Base-by-base conservation (phyloP, 1,140 invertebrate genomes). In the Radopholus similis region DNA sequence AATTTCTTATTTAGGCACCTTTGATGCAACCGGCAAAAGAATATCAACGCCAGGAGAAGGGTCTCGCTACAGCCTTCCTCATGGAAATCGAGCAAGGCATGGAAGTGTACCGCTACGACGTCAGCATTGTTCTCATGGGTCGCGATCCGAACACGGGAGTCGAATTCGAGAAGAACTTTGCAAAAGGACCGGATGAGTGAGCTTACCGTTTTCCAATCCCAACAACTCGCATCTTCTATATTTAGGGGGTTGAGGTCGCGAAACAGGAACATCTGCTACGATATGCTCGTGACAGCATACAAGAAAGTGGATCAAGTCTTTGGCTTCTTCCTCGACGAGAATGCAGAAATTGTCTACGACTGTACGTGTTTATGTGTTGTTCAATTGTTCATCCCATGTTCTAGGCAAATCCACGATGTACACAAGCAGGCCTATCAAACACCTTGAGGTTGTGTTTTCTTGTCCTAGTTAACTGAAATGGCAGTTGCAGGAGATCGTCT, bases 81-180 rank as follows among this genome's bases (percentile, higher is more conserved):
- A 37, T 70, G 15, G 32, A 44, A 18, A 58, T 70, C 4, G 58
- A 70, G 54, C 26, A 15, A n/a, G 68, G 69, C 1, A 32, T 26
- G 21, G 62, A 64, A 21, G 68, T 68, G 1, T 70, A 72, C 49
- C 68, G 68, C n/a, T 70, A 72, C 23, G 68, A 70, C 38, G 68
- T 70, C 13, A 47, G 64, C 15, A 53, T 70, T 5, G 40, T 42
- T 11, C 49, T 54, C 42, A 23, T 69, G 5, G 30, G 32, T 11
- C 32, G 35, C 30, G n/a, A n/a, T n/a, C n/a, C n/a, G n/a, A n/a
- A n/a, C n/a, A n/a, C n/a, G n/a, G n/a, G n/a, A n/a, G n/a, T n/a
- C n/a, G n/a, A n/a, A 15, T 15, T 15, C 40, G 26, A 40, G 38
- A 67, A 67, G 21, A 67, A 44, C 13, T 37, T 67, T 60, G 28